A percentile compares a stretch with the other conserved stretches of the same genome.
Evolutionary conservation across 2,113 vertebrate species (phyloP).

Genomic region (Cavia porcellus): DNA sequence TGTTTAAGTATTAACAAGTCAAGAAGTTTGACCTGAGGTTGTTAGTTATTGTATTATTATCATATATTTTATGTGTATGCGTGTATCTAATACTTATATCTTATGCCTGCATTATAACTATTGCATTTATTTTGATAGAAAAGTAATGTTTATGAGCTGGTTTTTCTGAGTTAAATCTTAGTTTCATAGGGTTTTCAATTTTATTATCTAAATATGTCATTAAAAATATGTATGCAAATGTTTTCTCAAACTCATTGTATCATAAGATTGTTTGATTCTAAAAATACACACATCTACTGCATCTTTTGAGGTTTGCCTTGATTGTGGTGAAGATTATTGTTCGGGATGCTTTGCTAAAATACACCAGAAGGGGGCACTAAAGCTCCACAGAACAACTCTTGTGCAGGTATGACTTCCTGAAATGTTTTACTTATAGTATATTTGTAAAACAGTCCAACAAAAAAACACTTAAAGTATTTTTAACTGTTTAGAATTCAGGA

Average conservation of each 20-base stretch:
- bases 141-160: background rate
- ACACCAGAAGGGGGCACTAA: slow-evolving; percentile 95
- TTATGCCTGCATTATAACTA: background rate
- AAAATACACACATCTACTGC: background rate
- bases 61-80: background rate
- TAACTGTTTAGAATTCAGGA: slow-evolving; percentile 55
- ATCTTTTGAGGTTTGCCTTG: slow-evolving; percentile 89
- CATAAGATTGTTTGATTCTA: background rate
- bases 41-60: background rate
- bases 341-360: slow-evolving; percentile 91
- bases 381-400: slow-evolving; percentile 91
- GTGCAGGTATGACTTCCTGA: slow-evolving; percentile 87
- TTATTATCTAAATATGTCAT: background rate
- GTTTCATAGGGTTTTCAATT: background rate
- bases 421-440: background rate
- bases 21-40: background rate
- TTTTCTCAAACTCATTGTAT: background rate
- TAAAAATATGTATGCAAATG: background rate
- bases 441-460: slow-evolving; percentile 54
- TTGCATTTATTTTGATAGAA: background rate
- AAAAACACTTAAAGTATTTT: slow-evolving; percentile 60
- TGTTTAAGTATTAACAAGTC: background rate
- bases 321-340: slow-evolving; percentile 93
- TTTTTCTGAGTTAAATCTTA: slow-evolving; percentile 22
- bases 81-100: background rate